These are phyloP conservation scores for Rachycentron canadum DNA, from an alignment of 2,797 vertebrate genomes.

Conservation along the genomic window DNA sequence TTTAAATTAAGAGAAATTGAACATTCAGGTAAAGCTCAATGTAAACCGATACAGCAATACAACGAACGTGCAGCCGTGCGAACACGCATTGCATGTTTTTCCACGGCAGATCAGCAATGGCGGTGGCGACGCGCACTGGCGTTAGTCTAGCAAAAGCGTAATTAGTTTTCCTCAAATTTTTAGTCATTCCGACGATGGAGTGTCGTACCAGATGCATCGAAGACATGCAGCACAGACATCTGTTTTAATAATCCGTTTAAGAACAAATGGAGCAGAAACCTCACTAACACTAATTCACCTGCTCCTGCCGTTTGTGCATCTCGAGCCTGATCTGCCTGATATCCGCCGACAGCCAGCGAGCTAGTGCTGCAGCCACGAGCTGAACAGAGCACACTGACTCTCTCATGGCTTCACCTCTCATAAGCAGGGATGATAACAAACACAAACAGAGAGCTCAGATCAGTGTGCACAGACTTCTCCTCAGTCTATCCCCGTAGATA, in stretches of 20 bases:
- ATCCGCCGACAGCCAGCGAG: neutral
- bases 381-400: neutral
- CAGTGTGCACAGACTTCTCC: neutral
- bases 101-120: too few species aligned
- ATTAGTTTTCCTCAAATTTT: too few species aligned
- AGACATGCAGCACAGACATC: neutral
- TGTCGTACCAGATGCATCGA: too few species aligned
- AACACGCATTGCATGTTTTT: too few species aligned
- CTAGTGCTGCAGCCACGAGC: neutral
- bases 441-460: neutral
- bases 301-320: neutral
- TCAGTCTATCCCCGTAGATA: neutral
- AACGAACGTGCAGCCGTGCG: too few species aligned
- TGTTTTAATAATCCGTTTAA: neutral
- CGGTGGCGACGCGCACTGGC: too few species aligned
- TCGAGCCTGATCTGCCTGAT: neutral
- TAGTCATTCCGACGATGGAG: neutral
- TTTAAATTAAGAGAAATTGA: too few species aligned
- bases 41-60: too few species aligned
- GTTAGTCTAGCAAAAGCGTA: too few species aligned
- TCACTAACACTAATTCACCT: neutral
- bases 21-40: too few species aligned
- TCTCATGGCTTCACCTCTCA: neutral
- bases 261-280: neutral
- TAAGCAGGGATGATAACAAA: neutral